Conservation (phyloP, 2,113 vertebrate species). For the Equus quagga region DNA sequence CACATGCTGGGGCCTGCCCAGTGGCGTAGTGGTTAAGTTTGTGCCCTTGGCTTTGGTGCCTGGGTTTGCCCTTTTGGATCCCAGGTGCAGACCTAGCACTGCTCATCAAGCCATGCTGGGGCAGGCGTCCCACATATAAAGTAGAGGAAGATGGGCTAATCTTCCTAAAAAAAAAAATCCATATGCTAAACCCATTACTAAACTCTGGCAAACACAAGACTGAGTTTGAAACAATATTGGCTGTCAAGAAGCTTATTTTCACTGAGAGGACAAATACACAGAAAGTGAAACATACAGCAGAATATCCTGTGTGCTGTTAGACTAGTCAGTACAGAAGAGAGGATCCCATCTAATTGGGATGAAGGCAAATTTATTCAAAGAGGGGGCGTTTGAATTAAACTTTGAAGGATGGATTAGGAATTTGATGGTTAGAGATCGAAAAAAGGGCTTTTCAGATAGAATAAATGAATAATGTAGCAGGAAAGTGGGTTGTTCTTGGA, state of each 20-base stretch:
- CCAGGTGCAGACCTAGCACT: too few species aligned
- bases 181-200: neutral
- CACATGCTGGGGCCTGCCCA: neutral
- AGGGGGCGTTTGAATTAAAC: neutral
- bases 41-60: too few species aligned
- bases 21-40: too few species aligned
- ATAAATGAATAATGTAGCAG: neutral
- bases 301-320: neutral
- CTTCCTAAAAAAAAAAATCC: too few species aligned
- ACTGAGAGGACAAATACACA: neutral
- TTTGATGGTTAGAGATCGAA: neutral
- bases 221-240: neutral
- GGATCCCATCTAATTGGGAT: neutral
- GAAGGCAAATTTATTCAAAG: neutral
- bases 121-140: too few species aligned
- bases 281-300: neutral
- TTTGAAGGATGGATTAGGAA: constrained; percentile 29
- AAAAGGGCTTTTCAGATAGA: neutral
- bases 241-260: neutral
- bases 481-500: neutral
- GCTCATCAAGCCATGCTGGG: too few species aligned
- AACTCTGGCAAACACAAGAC: neutral
- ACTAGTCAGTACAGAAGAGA: neutral
- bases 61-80: too few species aligned
- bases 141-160: too few species aligned